A percentile compares a stretch with the other conserved stretches of the same genome.
These are phyloP conservation scores for Zaprionus kolodkinae DNA, from an alignment of 1,140 invertebrate species.

Conservation along the genomic window DNA sequence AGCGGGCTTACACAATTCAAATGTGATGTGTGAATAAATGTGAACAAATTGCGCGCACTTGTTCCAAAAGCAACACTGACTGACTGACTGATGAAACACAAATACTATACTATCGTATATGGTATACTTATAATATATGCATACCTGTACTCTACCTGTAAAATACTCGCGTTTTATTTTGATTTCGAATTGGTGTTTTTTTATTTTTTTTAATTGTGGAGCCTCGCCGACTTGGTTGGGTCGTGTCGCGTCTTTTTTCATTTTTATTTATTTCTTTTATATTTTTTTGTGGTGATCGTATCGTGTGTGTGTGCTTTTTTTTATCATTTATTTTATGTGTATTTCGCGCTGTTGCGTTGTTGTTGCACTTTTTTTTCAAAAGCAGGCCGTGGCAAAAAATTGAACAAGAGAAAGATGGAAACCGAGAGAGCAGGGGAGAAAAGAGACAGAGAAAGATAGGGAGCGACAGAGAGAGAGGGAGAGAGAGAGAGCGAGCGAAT, in stretches of 20 bases:
- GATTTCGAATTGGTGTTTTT: slow-evolving; percentile 31
- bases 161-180: slow-evolving; percentile 36
- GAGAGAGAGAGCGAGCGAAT: slow-evolving; percentile 18
- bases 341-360: slow-evolving; percentile 54
- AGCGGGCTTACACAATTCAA: slow-evolving; percentile 30
- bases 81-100: too few species aligned
- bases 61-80: slow-evolving; percentile 25
- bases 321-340: slow-evolving; percentile 59
- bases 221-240: slow-evolving; percentile 58
- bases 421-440: neutral
- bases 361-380: slow-evolving; percentile 77
- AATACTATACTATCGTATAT: neutral
- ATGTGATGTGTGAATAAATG: slow-evolving; percentile 11
- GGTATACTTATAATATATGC: neutral
- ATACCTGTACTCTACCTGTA: slow-evolving; percentile 7
- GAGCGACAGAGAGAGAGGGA: slow-evolving; percentile 5
- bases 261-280: neutral
- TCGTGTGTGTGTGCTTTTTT: slow-evolving; percentile 56
- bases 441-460: neutral
- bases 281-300: slow-evolving; percentile 50
- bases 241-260: slow-evolving; percentile 36
- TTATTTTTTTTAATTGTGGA: slow-evolving; percentile 44
- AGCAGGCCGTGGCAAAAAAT: slow-evolving; percentile 42
- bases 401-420: slow-evolving; percentile 3
- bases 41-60: slow-evolving; percentile 57